These are phyloP conservation scores for Cyphomyrus plagiostoma DNA, from an alignment of 2,113 vertebrate genomes.

Conservation along the genomic window DNA sequence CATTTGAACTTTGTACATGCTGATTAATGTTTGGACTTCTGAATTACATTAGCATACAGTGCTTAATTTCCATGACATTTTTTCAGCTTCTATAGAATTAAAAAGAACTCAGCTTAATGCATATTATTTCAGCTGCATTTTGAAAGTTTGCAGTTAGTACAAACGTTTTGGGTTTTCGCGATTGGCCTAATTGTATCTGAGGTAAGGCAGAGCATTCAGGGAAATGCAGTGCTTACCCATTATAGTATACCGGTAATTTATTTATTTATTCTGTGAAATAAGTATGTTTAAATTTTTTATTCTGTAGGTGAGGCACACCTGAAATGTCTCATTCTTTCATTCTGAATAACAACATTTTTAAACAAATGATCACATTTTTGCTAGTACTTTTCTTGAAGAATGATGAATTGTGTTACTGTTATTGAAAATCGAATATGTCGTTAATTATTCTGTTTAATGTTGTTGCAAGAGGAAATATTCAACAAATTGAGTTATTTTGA, in stretches of 20 bases:
- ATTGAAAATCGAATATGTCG: neutral
- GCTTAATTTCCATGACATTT: neutral
- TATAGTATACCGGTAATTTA: no score
- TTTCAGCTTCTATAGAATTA: neutral
- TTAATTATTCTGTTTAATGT: neutral
- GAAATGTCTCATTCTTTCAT: no score
- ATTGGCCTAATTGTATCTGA: neutral
- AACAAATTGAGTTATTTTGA: no score
- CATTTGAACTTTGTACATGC: neutral
- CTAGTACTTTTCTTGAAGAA: neutral
- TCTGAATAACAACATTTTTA: no score
- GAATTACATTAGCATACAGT: neutral
- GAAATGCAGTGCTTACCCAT: no score
- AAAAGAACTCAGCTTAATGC: neutral
- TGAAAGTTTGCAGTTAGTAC: neutral
- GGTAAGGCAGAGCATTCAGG: neutral
- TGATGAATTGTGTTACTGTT: neutral
- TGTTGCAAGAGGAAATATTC: no score
- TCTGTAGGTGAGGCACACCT: no score
- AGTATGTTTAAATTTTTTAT: no score
- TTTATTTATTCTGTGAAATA: no score
- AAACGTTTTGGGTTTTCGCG: neutral
- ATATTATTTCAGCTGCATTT: neutral
- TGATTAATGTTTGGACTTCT: constrained; percentile 8
- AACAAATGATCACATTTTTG: neutral